These are phyloP conservation scores for Synanthedon vespiformis DNA, from an alignment of 2,888 invertebrate species.

Conservation along the genomic window DNA sequence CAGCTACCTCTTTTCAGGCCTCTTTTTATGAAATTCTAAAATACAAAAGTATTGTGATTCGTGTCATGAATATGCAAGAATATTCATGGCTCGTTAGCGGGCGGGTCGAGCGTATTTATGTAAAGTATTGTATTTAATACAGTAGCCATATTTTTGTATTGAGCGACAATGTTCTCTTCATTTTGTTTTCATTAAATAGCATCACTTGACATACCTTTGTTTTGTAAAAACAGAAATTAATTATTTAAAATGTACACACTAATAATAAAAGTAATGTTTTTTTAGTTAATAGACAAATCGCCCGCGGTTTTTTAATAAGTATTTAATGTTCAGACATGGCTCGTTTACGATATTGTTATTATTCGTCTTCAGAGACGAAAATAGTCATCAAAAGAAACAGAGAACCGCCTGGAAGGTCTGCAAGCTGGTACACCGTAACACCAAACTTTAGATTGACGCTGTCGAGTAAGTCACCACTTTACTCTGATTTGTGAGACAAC, in stretches of 20 bases:
- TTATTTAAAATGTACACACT: neutral
- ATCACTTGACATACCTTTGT: neutral
- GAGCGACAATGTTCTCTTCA: neutral
- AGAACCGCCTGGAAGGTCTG: no score
- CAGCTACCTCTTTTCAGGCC: neutral
- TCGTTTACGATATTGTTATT: no score
- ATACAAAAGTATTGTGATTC: constrained; percentile 54
- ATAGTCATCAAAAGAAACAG: no score
- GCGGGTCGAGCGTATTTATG: constrained; percentile 37
- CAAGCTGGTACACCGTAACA: neutral
- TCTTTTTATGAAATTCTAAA: constrained; percentile 40
- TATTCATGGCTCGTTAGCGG: constrained; percentile 61
- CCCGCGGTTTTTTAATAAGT: no score
- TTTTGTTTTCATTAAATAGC: neutral
- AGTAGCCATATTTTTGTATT: neutral
- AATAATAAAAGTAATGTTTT: neutral
- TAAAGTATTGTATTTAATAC: constrained; percentile 23
- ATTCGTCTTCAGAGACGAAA: no score
- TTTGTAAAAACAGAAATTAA: neutral
- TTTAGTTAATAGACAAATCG: neutral
- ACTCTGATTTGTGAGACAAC: constrained; percentile 40
- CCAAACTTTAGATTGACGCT: constrained; percentile 18
- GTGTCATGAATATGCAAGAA: constrained; percentile 61
- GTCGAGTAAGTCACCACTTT: constrained; percentile 25
- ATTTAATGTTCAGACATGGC: no score